Percentiles rank a stretch among this genome's conserved stretches.
These are phyloP conservation scores for Proteles cristata DNA, from an alignment of 2,113 vertebrate genomes.

Conservation along the genomic window DNA sequence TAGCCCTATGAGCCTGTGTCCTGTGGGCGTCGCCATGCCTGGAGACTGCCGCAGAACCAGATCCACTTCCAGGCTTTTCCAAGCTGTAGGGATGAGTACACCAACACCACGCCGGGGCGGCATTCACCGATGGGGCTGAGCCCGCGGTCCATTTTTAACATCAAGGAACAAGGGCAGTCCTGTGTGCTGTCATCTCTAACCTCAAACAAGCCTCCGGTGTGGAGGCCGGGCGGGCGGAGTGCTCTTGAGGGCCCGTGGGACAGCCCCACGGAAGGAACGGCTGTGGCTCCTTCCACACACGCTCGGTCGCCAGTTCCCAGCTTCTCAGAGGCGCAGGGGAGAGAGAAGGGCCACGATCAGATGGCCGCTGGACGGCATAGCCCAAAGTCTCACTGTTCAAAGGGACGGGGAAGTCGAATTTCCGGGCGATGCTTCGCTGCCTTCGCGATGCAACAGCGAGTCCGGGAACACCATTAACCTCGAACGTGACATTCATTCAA, in stretches of 20 bases:
- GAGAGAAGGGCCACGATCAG: neutral
- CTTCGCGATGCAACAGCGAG: too few species aligned
- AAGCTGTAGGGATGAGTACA: neutral
- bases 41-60: neutral
- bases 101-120: neutral
- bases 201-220: conserved; percentile 59
- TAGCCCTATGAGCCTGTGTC: neutral
- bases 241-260: neutral
- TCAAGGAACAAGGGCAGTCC: neutral
- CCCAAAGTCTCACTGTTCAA: neutral
- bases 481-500: neutral
- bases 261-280: neutral
- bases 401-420: neutral
- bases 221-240: neutral
- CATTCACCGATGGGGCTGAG: neutral
- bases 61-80: neutral
- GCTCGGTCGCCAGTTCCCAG: neutral
- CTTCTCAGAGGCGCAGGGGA: neutral
- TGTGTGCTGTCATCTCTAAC: neutral
- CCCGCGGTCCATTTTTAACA: neutral
- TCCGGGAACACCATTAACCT: neutral
- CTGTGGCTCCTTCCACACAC: neutral
- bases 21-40: accelerated
- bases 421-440: too few species aligned
- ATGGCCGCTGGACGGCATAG: accelerated